These are phyloP conservation scores for Sitta europaea DNA, from an alignment of 2,113 vertebrate species.

Conservation along the genomic window DNA sequence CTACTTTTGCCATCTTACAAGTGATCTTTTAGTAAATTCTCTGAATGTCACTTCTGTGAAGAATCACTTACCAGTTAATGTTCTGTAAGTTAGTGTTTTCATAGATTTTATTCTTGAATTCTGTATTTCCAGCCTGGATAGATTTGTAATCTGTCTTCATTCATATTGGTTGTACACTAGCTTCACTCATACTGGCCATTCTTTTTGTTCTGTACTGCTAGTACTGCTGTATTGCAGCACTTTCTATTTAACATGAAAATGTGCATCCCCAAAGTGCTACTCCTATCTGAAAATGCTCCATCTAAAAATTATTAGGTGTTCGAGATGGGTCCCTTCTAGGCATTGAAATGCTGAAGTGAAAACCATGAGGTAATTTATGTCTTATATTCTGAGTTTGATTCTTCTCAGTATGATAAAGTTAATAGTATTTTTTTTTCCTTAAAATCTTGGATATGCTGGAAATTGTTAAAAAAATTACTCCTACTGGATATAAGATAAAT, in stretches of 20 bases:
- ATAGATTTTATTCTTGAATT: not conserved
- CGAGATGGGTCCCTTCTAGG: not conserved
- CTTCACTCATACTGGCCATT: not conserved
- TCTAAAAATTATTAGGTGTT: not conserved
- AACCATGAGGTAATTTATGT: not conserved
- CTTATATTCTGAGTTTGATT: not conserved
- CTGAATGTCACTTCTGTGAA: not conserved
- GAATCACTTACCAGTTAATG: not conserved
- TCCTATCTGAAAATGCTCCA: not conserved
- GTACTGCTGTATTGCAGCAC: not conserved
- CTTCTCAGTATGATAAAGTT: not conserved
- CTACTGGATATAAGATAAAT: not conserved
- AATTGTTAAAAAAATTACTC: not conserved
- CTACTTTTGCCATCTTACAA: not conserved
- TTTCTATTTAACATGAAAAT: not conserved
- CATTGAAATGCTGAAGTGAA: not conserved
- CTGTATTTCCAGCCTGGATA: not conserved
- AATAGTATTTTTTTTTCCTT: not conserved
- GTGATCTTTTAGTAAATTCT: not conserved
- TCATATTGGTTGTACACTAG: not conserved
- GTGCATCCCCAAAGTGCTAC: not conserved
- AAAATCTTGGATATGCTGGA: not conserved
- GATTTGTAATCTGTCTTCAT: not conserved
- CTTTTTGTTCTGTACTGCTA: not conserved
- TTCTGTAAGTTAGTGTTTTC: not conserved